Evolutionary conservation across 2,797 vertebrate species (phyloP), one percentile per base, ranked within the genome.

Genomic region (Enteromius argenteus): DNA sequence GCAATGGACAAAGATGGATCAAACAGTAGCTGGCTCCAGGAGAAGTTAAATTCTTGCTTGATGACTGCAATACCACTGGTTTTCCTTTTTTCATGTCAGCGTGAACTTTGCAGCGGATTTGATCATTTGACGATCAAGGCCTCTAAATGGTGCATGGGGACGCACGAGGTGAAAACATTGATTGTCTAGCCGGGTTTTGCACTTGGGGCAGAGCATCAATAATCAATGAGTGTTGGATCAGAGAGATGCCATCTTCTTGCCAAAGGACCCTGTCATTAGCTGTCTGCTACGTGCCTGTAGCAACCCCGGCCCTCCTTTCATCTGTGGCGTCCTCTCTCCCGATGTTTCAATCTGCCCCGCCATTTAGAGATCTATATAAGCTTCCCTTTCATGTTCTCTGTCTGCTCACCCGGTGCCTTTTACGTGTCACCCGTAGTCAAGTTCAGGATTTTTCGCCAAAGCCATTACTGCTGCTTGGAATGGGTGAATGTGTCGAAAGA

Each of bases 181-280:
- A 91, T 90, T 68, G 87, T 88, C 86, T 89, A 88, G 90, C 91
- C 88, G 67, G 90, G 93, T 89, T 90, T 89, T 89, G 32, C 80
- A 86, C 91, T 92, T 46, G 74, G 86, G 90, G 90, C 89, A 69
- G 87, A 66, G 80, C 89, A 94, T 95, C 92, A 94, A 94, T 94
- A 94, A 94, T 93, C 92, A 93, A 94, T 93, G 92, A 95, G 77
- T 39, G 86, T 80, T 85, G 89, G 91, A 90, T 91, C 91, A 89
- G 90, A 90, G 79, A 78, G 84, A 86, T 83, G 85, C 67, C 53
- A 79, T 84, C 60, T 74, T 75, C 74, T 84, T 77, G 85, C 88
- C 86, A 90, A 84, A 91, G 87, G 87, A 92, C 91, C 90, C 91
- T 90, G 93, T 95, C 91, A 93, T 95, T 94, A 94, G 90, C 85